phyloP scores from a whole-genome alignment of 2,113 vertebrate species.

The Chlamydotis undulata region DNA sequence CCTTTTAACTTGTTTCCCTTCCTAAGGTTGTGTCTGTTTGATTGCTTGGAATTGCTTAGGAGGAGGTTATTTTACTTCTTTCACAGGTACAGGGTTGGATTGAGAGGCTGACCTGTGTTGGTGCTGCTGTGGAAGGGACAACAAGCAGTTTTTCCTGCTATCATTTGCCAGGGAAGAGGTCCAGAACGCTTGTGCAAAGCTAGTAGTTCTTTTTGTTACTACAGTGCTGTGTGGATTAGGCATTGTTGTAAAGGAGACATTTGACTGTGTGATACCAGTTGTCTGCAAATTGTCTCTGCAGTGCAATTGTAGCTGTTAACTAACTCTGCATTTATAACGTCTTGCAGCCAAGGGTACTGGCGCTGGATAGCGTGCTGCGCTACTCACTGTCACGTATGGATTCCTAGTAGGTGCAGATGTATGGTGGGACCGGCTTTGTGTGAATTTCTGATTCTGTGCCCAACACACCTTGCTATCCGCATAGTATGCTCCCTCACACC shows the following conservation, averaged over 20 bases:
- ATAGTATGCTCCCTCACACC: not conserved
- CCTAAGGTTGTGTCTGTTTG: not conserved
- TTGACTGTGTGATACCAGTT: constrained; percentile 35
- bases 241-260: constrained; percentile 16
- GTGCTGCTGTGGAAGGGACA: not conserved
- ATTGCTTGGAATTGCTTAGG: not conserved
- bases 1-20: not conserved
- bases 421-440: not conserved
- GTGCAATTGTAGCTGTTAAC: not conserved
- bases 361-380: not conserved
- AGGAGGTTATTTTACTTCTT: not conserved
- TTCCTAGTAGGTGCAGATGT: not conserved
- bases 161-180: not conserved
- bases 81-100: not conserved
- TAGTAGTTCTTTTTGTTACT: constrained; percentile 37
- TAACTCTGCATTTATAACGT: not conserved
- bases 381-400: not conserved
- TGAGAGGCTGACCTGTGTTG: not conserved
- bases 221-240: constrained; percentile 21
- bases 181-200: constrained; percentile 1
- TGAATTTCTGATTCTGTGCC: not conserved
- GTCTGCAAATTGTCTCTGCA: constrained; percentile 1
- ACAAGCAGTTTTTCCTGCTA: not conserved
- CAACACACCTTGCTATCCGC: not conserved
- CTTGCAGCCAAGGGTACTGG: not conserved